phyloP scores from a whole-genome alignment of 2,888 invertebrate species.

The Chelonus formosanus region DNA sequence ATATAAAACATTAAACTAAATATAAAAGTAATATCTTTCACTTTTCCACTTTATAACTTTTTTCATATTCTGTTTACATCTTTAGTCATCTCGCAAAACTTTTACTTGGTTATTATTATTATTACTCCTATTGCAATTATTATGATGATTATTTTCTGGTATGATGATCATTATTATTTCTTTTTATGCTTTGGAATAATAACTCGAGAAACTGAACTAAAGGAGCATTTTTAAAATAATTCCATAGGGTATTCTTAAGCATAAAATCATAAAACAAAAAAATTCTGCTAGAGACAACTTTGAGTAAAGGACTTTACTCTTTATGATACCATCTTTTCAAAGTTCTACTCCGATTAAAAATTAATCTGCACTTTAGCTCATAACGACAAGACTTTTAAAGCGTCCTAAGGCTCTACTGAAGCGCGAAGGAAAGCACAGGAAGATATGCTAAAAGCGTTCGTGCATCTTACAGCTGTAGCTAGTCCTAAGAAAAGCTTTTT shows the following conservation, averaged over 20 bases:
- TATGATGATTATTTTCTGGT: too few species aligned
- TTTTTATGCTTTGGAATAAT: too few species aligned
- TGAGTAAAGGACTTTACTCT: slow-evolving; percentile 33
- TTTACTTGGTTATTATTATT: too few species aligned
- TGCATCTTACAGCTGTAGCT: slow-evolving; percentile 6
- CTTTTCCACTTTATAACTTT: too few species aligned
- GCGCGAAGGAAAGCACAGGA: neutral
- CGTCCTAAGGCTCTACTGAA: neutral
- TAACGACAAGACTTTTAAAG: slow-evolving; percentile 39
- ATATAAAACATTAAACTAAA: too few species aligned
- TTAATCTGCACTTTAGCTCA: slow-evolving; percentile 46
- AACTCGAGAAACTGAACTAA: too few species aligned
- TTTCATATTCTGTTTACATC: too few species aligned
- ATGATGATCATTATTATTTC: too few species aligned
- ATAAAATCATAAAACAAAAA: slow-evolving; percentile 7
- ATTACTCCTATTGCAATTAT: too few species aligned
- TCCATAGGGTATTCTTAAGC: neutral
- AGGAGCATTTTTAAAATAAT: neutral
- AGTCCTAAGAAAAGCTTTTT: too few species aligned
- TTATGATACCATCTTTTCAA: slow-evolving; percentile 40
- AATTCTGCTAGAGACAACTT: slow-evolving; percentile 9
- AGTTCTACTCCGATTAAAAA: slow-evolving; percentile 47
- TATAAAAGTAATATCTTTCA: too few species aligned
- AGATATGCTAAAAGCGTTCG: slow-evolving; percentile 22
- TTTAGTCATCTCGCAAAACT: too few species aligned